phyloP scores from a whole-genome alignment of 1,140 invertebrate genomes.

The Oncopodura yosiiana region DNA sequence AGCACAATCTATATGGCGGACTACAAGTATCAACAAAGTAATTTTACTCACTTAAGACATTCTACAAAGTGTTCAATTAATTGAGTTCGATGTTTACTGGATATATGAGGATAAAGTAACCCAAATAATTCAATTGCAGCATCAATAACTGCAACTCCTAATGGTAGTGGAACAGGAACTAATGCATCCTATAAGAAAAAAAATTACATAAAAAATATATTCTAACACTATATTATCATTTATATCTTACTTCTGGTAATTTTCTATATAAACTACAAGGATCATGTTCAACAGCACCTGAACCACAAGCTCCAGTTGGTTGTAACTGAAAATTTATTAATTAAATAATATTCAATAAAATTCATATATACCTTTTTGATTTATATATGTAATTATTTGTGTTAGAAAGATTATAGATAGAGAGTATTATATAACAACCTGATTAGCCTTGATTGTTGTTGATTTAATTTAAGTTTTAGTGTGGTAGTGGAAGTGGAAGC shows the following conservation, averaged over 20 bases:
- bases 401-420: no score
- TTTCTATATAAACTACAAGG: constrained; percentile 76
- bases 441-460: no score
- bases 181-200: constrained; percentile 45
- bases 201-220: constrained; percentile 16
- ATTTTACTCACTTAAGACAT: no score
- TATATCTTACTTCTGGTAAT: constrained; percentile 47
- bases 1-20: neutral
- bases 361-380: neutral
- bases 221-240: constrained; percentile 22
- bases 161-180: constrained; percentile 74
- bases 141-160: constrained; percentile 96
- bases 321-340: constrained; percentile 59
- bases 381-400: no score
- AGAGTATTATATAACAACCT: no score
- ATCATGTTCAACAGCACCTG: constrained; percentile 91
- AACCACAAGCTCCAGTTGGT: constrained; percentile 83
- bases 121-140: constrained; percentile 86
- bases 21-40: constrained; percentile 49
- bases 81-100: constrained; percentile 89
- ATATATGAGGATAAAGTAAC: constrained; percentile 82
- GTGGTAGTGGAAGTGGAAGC: no score
- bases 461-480: no score
- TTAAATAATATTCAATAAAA: constrained; percentile 3
- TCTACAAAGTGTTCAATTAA: constrained; percentile 95